Percentiles rank a stretch among this genome's conserved stretches.
These are phyloP conservation scores for Plusia festucae DNA, from an alignment of 2,888 invertebrate genomes.

Conservation along the genomic window DNA sequence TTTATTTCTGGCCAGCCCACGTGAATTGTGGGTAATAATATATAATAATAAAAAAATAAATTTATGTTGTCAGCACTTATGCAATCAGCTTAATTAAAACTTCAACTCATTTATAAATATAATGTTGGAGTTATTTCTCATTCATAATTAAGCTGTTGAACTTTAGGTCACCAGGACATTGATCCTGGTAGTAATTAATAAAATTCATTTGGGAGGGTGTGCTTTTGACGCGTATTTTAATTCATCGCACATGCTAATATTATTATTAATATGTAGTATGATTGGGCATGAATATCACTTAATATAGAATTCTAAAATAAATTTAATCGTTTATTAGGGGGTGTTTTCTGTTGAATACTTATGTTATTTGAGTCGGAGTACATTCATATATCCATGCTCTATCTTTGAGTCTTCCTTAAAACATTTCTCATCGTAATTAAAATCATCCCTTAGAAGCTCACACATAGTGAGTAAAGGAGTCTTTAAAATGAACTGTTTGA, in stretches of 20 bases:
- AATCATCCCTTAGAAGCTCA: neutral
- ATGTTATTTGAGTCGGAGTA: neutral
- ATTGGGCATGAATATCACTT: too few relatives aligned
- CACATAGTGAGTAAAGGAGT: neutral
- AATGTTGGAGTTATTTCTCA: neutral
- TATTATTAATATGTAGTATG: neutral
- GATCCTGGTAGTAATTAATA: neutral
- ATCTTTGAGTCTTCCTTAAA: neutral
- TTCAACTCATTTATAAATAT: slow-evolving; percentile 6
- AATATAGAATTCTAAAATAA: neutral
- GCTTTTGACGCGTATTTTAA: neutral
- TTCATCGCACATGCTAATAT: neutral
- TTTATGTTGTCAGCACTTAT: neutral
- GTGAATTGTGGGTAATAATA: neutral
- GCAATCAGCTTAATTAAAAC: neutral
- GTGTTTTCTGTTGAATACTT: neutral
- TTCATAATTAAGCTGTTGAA: neutral
- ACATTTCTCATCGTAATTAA: neutral
- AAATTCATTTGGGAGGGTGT: neutral
- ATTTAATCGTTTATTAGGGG: neutral
- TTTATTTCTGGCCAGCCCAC: neutral
- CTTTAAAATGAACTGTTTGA: slow-evolving; percentile 22
- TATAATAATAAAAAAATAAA: neutral
- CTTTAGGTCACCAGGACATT: neutral
- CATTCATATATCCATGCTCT: neutral